Percentiles rank a stretch among this genome's conserved stretches.
Conservation (phyloP, 1,140 invertebrate species). For the Ectropis grisescens region DNA sequence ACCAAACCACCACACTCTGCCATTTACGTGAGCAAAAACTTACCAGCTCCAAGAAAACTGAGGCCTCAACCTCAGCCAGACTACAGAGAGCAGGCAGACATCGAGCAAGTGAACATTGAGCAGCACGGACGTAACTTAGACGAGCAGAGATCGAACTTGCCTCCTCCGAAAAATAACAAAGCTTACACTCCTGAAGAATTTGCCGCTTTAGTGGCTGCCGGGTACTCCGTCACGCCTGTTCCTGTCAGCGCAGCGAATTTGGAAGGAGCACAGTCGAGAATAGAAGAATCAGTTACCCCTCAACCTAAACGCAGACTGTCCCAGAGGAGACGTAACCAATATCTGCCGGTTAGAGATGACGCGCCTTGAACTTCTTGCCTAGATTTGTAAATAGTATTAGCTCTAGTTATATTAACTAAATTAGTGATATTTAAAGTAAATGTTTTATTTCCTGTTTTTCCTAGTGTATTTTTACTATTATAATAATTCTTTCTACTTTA, state of each 20-base stretch:
- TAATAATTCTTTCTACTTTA: no score
- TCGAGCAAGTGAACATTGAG: conserved; percentile 29
- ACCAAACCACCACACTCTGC: conserved; percentile 45
- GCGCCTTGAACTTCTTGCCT: conserved; percentile 36
- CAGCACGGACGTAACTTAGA: conserved; percentile 27
- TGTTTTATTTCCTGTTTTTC: no score
- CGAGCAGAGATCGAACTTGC: conserved; percentile 46
- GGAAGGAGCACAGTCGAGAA: conserved; percentile 41
- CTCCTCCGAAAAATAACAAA: conserved; percentile 64
- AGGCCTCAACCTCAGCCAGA: conserved; percentile 22
- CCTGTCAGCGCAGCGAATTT: conserved; percentile 43
- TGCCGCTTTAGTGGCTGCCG: conserved; percentile 58
- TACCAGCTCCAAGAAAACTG: conserved; percentile 38
- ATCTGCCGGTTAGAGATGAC: conserved; percentile 53
- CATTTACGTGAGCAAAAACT: conserved; percentile 51
- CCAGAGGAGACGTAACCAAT: conserved; percentile 40
- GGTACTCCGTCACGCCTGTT: conserved; percentile 65
- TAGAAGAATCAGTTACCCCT: conserved; percentile 27
- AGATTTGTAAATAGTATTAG: conserved; percentile 45
- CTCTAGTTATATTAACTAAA: conserved; percentile 34
- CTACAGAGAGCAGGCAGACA: conserved; percentile 16
- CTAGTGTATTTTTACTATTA: no score
- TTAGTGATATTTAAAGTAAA: conserved; percentile 21
- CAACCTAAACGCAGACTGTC: conserved; percentile 25
- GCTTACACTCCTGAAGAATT: conserved; percentile 68